Percentiles rank a stretch among this genome's conserved stretches.
These are phyloP conservation scores for Dryoscopus gambensis DNA, from an alignment of 2,113 vertebrate species.

Conservation along the genomic window DNA sequence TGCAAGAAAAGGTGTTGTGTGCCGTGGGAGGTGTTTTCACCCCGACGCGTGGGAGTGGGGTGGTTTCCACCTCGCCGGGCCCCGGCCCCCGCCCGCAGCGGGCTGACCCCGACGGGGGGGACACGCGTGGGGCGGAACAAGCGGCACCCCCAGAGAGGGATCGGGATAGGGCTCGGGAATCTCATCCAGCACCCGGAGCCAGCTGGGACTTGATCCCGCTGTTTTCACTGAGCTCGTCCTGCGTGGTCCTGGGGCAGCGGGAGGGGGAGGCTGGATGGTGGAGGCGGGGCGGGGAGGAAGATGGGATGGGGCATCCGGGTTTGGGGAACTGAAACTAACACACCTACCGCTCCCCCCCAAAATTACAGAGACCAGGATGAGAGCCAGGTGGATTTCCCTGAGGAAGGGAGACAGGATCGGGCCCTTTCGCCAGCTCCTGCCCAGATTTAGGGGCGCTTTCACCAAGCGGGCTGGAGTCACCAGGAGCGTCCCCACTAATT, in stretches of 20 bases:
- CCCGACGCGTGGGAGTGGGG: not conserved
- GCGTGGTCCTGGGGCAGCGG: not conserved
- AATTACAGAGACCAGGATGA: not conserved
- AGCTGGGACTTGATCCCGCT: not conserved
- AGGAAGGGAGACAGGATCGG: not conserved
- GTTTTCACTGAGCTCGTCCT: not conserved
- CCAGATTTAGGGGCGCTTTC: not conserved
- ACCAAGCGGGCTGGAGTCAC: not conserved
- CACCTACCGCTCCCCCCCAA: fast-evolving
- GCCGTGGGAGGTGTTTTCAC: not conserved
- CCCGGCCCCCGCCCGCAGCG: not conserved
- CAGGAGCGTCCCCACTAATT: not conserved
- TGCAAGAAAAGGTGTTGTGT: not conserved
- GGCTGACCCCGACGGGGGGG: not conserved
- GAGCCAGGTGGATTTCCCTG: not conserved
- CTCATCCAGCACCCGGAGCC: not conserved
- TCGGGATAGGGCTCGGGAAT: not conserved
- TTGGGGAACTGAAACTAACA: not conserved
- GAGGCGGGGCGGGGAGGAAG: not conserved
- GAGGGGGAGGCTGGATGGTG: not conserved
- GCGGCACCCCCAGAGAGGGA: not conserved
- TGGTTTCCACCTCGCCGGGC: not conserved
- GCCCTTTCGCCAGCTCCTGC: not conserved
- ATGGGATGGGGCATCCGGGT: not conserved
- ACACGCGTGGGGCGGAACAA: not conserved